Evolutionary conservation across 2,888 invertebrate genomes (phyloP).

Genomic region (Therioaphis trifolii): DNA sequence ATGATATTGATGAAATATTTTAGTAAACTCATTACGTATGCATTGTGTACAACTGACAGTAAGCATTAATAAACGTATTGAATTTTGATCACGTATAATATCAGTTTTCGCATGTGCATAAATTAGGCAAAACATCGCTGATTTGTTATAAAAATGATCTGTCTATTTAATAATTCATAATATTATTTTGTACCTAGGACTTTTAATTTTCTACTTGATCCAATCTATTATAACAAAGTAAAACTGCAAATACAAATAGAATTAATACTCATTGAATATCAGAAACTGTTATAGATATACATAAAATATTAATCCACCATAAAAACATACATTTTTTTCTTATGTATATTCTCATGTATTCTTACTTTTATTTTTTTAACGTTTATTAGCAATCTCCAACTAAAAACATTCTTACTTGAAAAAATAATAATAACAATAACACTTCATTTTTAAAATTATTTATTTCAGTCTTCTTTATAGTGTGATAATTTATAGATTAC

Average conservation of each 20-base stretch:
- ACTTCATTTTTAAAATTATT: too few relatives aligned
- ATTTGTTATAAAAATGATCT: not conserved
- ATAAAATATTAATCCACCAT: too few relatives aligned
- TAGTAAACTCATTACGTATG: slow-evolving; percentile 22
- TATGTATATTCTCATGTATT: too few relatives aligned
- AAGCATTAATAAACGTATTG: slow-evolving; percentile 27
- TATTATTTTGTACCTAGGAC: not conserved
- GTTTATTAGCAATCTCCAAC: too few relatives aligned
- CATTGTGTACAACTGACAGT: not conserved
- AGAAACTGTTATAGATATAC: too few relatives aligned
- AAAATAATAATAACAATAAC: too few relatives aligned
- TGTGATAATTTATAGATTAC: slow-evolving; percentile 39
- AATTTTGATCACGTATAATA: slow-evolving; percentile 44
- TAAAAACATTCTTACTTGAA: too few relatives aligned
- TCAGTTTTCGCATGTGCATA: slow-evolving; percentile 9
- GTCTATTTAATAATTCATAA: not conserved
- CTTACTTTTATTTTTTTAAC: too few relatives aligned
- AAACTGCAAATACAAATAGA: not conserved
- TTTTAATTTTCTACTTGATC: not conserved
- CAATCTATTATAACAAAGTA: not conserved
- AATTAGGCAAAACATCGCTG: not conserved
- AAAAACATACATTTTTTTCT: too few relatives aligned
- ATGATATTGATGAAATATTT: not conserved
- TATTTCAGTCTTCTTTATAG: too few relatives aligned
- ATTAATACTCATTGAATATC: not conserved